Evolutionary conservation across 92 coral and sea anemone species (phyloP).

Genomic region (Bergia sp.): DNA sequence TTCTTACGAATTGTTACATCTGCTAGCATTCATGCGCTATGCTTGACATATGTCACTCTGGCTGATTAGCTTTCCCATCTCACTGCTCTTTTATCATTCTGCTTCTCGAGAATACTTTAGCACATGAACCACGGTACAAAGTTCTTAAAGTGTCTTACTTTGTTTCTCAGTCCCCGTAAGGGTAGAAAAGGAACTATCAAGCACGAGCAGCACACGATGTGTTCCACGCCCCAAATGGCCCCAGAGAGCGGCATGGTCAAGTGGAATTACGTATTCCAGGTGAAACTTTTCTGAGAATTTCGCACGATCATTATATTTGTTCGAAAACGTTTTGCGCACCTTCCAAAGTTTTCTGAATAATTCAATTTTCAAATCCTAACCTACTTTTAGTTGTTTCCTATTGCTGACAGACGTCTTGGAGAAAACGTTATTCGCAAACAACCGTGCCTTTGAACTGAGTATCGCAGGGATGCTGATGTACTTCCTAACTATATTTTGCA

Average conservation of each 20-base stretch:
- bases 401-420: too few relatives aligned
- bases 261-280: constrained; percentile 88
- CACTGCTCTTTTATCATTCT: background rate
- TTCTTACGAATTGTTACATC: background rate
- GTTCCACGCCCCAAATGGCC: constrained; percentile 74
- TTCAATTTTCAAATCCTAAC: too few relatives aligned
- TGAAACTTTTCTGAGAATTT: background rate
- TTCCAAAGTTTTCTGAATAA: too few relatives aligned
- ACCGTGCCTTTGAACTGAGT: too few relatives aligned
- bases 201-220: constrained; percentile 66
- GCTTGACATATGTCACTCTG: background rate
- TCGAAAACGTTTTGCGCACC: too few relatives aligned
- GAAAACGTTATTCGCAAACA: too few relatives aligned
- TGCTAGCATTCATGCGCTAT: too few relatives aligned
- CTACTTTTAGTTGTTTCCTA: too few relatives aligned
- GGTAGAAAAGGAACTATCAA: constrained; percentile 78
- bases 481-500: too few relatives aligned
- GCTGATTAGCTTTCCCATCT: background rate
- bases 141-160: background rate
- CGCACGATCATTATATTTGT: background rate
- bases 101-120: background rate
- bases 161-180: constrained; percentile 74
- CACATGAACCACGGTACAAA: background rate
- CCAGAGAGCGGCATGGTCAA: constrained; percentile 91
- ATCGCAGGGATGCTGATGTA: too few relatives aligned